phyloP scores from a whole-genome alignment of 1,140 invertebrate genomes.

The Atta cephalotes region DNA sequence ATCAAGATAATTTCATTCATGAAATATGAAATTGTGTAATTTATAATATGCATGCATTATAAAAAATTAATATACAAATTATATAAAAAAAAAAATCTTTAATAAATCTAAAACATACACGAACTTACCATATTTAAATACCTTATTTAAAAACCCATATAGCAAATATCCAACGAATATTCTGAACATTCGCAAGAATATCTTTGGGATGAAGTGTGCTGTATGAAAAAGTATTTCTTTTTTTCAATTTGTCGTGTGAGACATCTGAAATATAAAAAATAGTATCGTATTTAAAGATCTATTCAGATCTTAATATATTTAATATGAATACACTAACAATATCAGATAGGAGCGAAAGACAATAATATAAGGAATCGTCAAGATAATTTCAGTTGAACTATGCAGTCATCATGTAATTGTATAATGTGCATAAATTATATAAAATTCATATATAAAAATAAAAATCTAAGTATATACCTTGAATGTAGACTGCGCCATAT shows the following conservation, averaged over 20 bases:
- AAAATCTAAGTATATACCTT: slow-evolving; percentile 18
- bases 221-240: no score
- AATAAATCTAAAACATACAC: no score
- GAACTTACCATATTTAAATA: no score
- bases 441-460: slow-evolving; percentile 48
- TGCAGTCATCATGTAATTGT: slow-evolving; percentile 73
- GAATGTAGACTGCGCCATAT: background rate
- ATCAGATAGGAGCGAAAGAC: slow-evolving; percentile 86
- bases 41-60: background rate
- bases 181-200: no score
- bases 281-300: background rate
- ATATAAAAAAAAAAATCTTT: no score
- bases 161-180: no score
- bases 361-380: slow-evolving; percentile 72
- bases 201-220: no score
- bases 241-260: background rate
- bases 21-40: slow-evolving; percentile 77
- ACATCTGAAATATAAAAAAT: slow-evolving; percentile 29
- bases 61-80: no score
- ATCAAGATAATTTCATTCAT: slow-evolving; percentile 77
- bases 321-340: background rate
- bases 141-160: no score
- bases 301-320: background rate
- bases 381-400: slow-evolving; percentile 80
- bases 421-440: slow-evolving; percentile 72